Evolutionary conservation across 2,113 vertebrate species (phyloP).

Genomic region (Nothobranchius furzeri): DNA sequence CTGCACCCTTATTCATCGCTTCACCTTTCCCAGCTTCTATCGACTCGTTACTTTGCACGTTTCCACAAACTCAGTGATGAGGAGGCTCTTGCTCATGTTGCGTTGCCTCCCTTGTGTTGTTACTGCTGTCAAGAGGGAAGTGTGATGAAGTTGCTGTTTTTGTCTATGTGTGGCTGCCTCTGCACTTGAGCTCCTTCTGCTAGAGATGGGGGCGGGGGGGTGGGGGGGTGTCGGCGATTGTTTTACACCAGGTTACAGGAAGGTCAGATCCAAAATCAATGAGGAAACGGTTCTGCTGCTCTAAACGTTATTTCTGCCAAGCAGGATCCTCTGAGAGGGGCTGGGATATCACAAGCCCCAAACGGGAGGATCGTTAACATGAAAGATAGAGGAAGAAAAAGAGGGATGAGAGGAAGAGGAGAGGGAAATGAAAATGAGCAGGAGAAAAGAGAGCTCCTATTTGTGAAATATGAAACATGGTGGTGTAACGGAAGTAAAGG

Average conservation of each 20-base stretch:
- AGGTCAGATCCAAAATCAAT: slow-evolving; percentile 84
- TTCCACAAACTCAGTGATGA: slow-evolving; percentile 38
- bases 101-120: slow-evolving; percentile 2
- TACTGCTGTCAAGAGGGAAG: slow-evolving; percentile 56
- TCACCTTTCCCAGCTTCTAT: slow-evolving; percentile 12
- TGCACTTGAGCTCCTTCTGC: slow-evolving; percentile 32
- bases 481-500: slow-evolving; percentile 55
- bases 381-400: slow-evolving; percentile 46
- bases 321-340: slow-evolving; percentile 63
- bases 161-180: slow-evolving; percentile 58
- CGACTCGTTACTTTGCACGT: slow-evolving; percentile 3
- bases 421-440: slow-evolving; percentile 12
- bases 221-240: slow-evolving; percentile 61
- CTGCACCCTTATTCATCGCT: slow-evolving; percentile 56
- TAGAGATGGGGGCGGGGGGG: slow-evolving; percentile 16
- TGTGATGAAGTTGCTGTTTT: slow-evolving; percentile 61
- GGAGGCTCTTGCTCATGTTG: neutral
- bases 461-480: slow-evolving; percentile 56
- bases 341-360: slow-evolving; percentile 57
- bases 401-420: slow-evolving; percentile 37
- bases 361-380: slow-evolving; percentile 64
- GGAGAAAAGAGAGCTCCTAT: slow-evolving; percentile 29
- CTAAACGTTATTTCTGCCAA: slow-evolving; percentile 71
- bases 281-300: slow-evolving; percentile 73
- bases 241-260: slow-evolving; percentile 79